phyloP scores from a whole-genome alignment of 2,888 invertebrate genomes.

The Nomada ferruginata region DNA sequence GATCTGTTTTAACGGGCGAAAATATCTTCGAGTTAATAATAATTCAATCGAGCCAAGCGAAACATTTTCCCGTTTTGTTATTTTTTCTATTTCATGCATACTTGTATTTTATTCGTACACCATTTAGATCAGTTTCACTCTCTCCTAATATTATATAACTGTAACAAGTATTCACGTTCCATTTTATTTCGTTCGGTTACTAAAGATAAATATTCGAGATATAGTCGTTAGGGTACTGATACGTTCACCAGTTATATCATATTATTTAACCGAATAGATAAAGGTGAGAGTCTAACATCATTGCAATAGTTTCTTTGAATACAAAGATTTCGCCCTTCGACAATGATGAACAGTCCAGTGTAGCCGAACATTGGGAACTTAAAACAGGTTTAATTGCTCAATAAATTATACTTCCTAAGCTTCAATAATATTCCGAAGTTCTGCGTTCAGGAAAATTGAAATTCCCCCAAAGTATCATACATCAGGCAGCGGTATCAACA shows the following conservation, averaged over 20 bases:
- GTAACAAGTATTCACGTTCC: slow-evolving; percentile 1
- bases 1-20: slow-evolving; percentile 63
- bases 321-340: too few relatives aligned
- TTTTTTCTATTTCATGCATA: background rate
- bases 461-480: background rate
- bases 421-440: background rate
- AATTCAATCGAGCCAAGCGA: background rate
- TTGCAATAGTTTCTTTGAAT: too few relatives aligned
- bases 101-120: background rate
- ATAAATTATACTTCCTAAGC: background rate
- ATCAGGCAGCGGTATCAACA: too few relatives aligned
- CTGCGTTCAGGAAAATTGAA: background rate
- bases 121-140: slow-evolving; percentile 1
- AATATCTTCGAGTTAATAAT: background rate
- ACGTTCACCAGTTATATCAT: too few relatives aligned
- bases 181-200: background rate
- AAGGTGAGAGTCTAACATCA: too few relatives aligned
- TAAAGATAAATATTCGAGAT: too few relatives aligned
- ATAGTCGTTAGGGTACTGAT: too few relatives aligned
- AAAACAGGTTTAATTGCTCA: too few relatives aligned
- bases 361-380: too few relatives aligned
- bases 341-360: too few relatives aligned
- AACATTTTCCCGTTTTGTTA: background rate
- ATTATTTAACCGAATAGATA: too few relatives aligned
- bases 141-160: slow-evolving; percentile 34